Evolutionary conservation across 2,797 vertebrate species (phyloP), one percentile per base, ranked within the genome.

Genomic region (Acipenser ruthenus): DNA sequence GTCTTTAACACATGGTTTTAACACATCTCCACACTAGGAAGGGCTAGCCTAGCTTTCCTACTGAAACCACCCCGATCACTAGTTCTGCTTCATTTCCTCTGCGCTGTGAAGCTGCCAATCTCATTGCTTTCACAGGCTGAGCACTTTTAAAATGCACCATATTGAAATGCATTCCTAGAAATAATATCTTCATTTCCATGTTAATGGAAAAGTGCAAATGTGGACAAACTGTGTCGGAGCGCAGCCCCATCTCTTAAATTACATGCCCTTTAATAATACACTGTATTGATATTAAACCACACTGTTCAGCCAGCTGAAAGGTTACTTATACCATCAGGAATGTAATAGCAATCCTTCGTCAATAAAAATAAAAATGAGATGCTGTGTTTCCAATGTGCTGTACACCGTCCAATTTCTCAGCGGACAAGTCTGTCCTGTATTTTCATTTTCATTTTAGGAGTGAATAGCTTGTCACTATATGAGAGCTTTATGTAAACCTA

Each of bases 31-130:
- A 4, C 37, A 37, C 37, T 37, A 37, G 37, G 37, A 37, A 37
- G 37, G 37, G 37, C 37, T 4, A 37, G 37, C 37, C 37, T 5
- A 4, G 37, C 37, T 37, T 37, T 37, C 37, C 37, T 37, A 37
- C 37, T 37, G 37, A 37, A 37, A 5, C 37, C 37, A 37, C 6
- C 55, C 15, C 11, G 10, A 58, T 68, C 60, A 64, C 58, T 66
- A 65, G 67, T 63, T 69, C 37, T 48, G 62, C 18, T 75, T 82
- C 48, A 81, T 81, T 78, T 81, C 74, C 78, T 79, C 64, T 56
- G 47, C 60, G 70, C 67, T 73, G 62, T 56, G 64, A 68, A 60
- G 64, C 73, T 74, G 75, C 62, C 79, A 80, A 59, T 77, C 77
- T 72, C 48, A 53, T 61, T 64, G 70, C 70, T 70, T 67, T 61